Percentiles rank a stretch among this genome's conserved stretches.
These are phyloP conservation scores for Brachylomia viminalis DNA, from an alignment of 2,888 invertebrate species.

Conservation along the genomic window DNA sequence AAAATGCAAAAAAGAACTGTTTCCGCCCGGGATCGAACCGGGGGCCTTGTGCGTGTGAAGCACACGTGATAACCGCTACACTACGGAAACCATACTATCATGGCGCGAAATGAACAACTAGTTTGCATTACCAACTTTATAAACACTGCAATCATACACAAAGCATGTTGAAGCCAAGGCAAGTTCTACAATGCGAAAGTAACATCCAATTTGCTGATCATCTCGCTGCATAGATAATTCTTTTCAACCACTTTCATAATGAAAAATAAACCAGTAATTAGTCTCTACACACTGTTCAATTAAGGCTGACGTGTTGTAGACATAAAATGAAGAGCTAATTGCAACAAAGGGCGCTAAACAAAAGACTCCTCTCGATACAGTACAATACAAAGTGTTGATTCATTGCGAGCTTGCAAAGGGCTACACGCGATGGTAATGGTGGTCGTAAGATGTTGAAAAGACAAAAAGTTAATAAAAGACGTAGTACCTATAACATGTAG, in stretches of 20 bases:
- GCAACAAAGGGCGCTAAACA: constrained; percentile 74
- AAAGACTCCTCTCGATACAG: constrained; percentile 73
- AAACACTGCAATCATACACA: not conserved
- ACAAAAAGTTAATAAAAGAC: constrained; percentile 6
- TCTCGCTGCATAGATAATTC: not conserved
- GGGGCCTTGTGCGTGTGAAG: constrained; percentile 94
- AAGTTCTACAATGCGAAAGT: not conserved
- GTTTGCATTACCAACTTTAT: not conserved
- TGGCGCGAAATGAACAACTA: not conserved
- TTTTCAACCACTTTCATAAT: constrained; percentile 21
- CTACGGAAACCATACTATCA: constrained; percentile 90
- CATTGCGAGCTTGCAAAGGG: constrained; percentile 63
- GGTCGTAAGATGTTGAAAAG: constrained; percentile 55
- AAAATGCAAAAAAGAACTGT: constrained; percentile 75
- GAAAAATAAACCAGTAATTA: constrained; percentile 47
- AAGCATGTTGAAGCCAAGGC: not conserved
- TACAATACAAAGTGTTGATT: constrained; percentile 74
- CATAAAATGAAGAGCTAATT: constrained; percentile 73
- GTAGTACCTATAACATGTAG: not conserved
- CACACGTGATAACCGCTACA: constrained; percentile 95
- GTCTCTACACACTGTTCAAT: constrained; percentile 50
- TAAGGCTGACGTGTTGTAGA: constrained; percentile 53
- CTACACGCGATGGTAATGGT: constrained; percentile 65
- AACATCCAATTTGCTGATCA: constrained; percentile 9
- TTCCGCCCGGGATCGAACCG: constrained; percentile 93